A percentile compares a stretch with the other conserved stretches of the same genome.
phyloP scores from a whole-genome alignment of 2,888 invertebrate species.

The Phyto melanocephala region DNA sequence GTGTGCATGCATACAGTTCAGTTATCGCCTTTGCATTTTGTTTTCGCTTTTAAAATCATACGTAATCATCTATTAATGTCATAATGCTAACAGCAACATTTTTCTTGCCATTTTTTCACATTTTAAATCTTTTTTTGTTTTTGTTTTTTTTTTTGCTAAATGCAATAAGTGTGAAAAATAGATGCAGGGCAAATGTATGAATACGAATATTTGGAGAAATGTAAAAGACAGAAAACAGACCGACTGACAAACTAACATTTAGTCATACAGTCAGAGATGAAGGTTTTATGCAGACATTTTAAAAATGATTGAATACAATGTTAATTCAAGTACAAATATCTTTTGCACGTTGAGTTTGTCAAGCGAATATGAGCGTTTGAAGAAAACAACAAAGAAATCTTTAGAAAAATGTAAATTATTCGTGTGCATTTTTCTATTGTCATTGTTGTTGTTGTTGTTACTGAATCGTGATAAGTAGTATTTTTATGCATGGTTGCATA shows the following conservation, averaged over 20 bases:
- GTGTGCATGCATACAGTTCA: neutral
- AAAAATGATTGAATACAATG: slow-evolving; percentile 57
- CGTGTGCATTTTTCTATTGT: slow-evolving; percentile 43
- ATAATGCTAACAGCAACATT: slow-evolving; percentile 58
- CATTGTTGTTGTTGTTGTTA: slow-evolving; percentile 27
- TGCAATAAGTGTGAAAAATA: slow-evolving; percentile 60
- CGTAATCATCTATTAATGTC: slow-evolving; percentile 64
- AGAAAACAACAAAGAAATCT: neutral
- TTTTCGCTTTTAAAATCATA: slow-evolving; percentile 44
- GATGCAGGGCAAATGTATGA: slow-evolving; percentile 42
- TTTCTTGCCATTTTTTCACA: slow-evolving; percentile 13
- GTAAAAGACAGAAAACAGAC: neutral
- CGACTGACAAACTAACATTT: neutral
- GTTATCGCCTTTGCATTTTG: slow-evolving; percentile 6
- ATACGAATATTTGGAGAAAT: slow-evolving; percentile 16
- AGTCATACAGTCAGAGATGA: neutral
- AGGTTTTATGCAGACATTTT: slow-evolving; percentile 35
- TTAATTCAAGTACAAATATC: slow-evolving; percentile 48
- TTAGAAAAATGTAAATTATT: slow-evolving; percentile 33
- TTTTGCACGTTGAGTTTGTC: slow-evolving; percentile 12
- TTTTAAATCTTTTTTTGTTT: neutral
- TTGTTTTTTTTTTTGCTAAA: slow-evolving; percentile 27
- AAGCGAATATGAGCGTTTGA: slow-evolving; percentile 16
- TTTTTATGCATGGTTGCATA: slow-evolving; percentile 64
- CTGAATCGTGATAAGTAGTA: slow-evolving; percentile 60